phyloP scores from a whole-genome alignment of 2,113 vertebrate genomes.

The Archocentrus centrarchus region DNA sequence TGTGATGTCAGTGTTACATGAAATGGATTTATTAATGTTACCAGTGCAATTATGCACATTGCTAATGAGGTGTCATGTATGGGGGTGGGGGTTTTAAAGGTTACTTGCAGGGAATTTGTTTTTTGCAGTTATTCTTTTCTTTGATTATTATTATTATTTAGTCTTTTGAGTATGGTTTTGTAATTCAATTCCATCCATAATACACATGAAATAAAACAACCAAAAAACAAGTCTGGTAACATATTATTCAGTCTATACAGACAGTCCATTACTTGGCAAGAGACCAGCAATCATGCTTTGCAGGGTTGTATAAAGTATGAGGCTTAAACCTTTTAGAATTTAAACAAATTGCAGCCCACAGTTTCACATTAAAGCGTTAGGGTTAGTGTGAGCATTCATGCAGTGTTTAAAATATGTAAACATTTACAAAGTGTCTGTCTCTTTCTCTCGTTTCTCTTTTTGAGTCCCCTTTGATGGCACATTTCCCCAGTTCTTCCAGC shows the following conservation, averaged over 20 bases:
- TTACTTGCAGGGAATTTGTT: background rate
- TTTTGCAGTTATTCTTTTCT: background rate
- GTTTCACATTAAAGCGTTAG: slow-evolving; percentile 14
- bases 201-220: no score
- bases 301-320: slow-evolving; percentile 11
- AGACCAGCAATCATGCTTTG: slow-evolving; percentile 42
- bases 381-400: background rate
- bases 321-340: slow-evolving; percentile 18
- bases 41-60: slow-evolving; percentile 42
- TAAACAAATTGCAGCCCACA: background rate
- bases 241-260: slow-evolving; percentile 23
- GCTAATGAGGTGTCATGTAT: slow-evolving; percentile 48
- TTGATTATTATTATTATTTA: background rate
- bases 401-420: slow-evolving; percentile 4
- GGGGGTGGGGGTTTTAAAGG: background rate
- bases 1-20: slow-evolving; percentile 4
- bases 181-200: slow-evolving; percentile 22
- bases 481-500: slow-evolving; percentile 5
- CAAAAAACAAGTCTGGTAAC: slow-evolving; percentile 3
- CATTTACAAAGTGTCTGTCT: background rate
- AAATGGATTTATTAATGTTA: slow-evolving; percentile 32
- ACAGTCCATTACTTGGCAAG: slow-evolving; percentile 36
- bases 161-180: background rate
- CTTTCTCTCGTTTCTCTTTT: background rate
- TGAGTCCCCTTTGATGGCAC: slow-evolving; percentile 13